These are phyloP conservation scores for Stegodyphus mimosarum DNA, from an alignment of 1,140 invertebrate species.

Conservation along the genomic window DNA sequence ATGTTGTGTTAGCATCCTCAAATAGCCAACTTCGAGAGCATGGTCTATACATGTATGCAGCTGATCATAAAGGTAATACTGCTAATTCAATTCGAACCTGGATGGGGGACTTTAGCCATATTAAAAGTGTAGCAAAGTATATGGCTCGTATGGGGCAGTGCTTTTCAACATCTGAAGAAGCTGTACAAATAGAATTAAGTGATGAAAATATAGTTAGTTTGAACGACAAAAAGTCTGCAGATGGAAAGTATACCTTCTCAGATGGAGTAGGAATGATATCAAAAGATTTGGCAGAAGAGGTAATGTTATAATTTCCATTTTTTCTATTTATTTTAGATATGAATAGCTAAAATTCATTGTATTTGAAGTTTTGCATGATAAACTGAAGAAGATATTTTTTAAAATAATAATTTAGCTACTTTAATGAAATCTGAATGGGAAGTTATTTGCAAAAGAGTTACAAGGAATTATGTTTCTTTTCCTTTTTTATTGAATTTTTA, in stretches of 20 bases:
- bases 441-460: too few relatives aligned
- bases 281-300: slow-evolving; percentile 50
- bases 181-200: slow-evolving; percentile 78
- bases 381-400: too few relatives aligned
- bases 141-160: slow-evolving; percentile 66
- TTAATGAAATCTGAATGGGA: too few relatives aligned
- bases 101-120: slow-evolving; percentile 65
- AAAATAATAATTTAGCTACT: too few relatives aligned
- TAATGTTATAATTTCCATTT: not conserved
- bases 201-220: slow-evolving; percentile 66
- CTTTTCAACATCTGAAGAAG: slow-evolving; percentile 78
- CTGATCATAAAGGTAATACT: slow-evolving; percentile 54
- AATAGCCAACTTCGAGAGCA: slow-evolving; percentile 66
- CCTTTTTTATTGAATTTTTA: too few relatives aligned
- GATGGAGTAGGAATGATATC: slow-evolving; percentile 65
- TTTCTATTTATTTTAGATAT: too few relatives aligned
- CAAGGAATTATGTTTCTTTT: too few relatives aligned
- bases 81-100: slow-evolving; percentile 59
- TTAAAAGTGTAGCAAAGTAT: slow-evolving; percentile 65
- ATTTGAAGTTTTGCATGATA: too few relatives aligned
- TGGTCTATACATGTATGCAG: slow-evolving; percentile 65
- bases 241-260: slow-evolving; percentile 63
- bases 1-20: slow-evolving; percentile 64
- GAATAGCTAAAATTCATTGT: too few relatives aligned
- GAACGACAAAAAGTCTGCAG: slow-evolving; percentile 24